phyloP scores from a whole-genome alignment of 2,113 vertebrate species.

The Falco punctatus region DNA sequence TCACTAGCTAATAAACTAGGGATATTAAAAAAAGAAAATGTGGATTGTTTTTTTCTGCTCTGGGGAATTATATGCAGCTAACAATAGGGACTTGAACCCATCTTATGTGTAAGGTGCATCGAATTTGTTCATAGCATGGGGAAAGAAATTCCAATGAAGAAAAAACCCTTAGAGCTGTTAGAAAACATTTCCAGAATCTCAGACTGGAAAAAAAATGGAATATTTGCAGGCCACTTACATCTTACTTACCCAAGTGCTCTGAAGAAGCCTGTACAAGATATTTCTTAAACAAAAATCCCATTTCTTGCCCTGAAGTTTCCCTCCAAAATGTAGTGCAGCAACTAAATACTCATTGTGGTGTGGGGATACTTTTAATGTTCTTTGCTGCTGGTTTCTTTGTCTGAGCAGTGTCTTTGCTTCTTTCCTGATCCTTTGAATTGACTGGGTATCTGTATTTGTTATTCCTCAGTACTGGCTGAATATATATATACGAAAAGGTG shows the following conservation, averaged over 20 bases:
- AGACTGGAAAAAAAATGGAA: background rate
- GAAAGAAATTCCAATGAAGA: background rate
- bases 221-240: background rate
- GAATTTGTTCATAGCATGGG: background rate
- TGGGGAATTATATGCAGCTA: background rate
- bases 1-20: background rate
- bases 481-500: background rate
- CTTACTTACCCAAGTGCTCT: background rate
- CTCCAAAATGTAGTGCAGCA: background rate
- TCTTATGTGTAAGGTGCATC: background rate
- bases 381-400: background rate
- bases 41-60: background rate
- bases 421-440: background rate
- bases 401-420: background rate
- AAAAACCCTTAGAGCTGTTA: background rate
- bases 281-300: background rate
- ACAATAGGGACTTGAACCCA: background rate
- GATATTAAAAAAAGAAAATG: background rate
- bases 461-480: background rate
- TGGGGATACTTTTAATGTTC: background rate
- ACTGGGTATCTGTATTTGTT: background rate
- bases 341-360: accelerated
- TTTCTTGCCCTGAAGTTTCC: background rate
- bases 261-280: background rate
- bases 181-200: background rate